A percentile compares a stretch with the other conserved stretches of the same genome.
Evolutionary conservation across 2,113 vertebrate species (phyloP).

Genomic region (Ammodytes marinus): DNA sequence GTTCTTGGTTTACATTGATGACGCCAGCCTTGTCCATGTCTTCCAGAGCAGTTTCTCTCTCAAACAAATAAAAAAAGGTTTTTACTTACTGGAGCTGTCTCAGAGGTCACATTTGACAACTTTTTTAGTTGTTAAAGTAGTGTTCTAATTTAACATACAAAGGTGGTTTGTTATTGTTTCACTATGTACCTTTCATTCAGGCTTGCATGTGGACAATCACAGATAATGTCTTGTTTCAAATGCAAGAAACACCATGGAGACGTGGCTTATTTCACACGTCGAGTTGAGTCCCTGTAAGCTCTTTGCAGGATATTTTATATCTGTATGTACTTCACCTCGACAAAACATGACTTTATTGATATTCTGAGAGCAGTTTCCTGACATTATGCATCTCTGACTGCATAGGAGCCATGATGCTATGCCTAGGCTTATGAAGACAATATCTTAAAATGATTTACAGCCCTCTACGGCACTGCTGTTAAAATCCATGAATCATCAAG

Average conservation of each 20-base stretch:
- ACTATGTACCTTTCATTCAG: conserved; percentile 41
- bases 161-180: conserved; percentile 18
- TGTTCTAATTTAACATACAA: conserved; percentile 5
- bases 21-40: background rate
- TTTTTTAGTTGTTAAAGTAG: background rate
- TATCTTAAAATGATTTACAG: conserved; percentile 71
- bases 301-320: background rate
- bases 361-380: conserved; percentile 29
- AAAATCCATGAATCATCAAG: conserved; percentile 75
- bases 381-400: conserved; percentile 64
- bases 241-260: conserved; percentile 28
- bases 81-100: background rate
- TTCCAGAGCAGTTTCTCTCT: background rate
- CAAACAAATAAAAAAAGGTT: background rate
- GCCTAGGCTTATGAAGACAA: conserved; percentile 59
- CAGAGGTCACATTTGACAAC: background rate
- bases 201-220: conserved; percentile 33
- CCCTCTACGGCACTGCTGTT: conserved; percentile 60
- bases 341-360: background rate
- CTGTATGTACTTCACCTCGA: background rate
- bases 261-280: conserved; percentile 24
- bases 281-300: conserved; percentile 1
- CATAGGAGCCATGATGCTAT: conserved; percentile 51
- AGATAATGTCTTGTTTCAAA: conserved; percentile 25
- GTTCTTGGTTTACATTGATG: background rate